Percentiles rank a stretch among this genome's conserved stretches.
Evolutionary conservation across 2,113 vertebrate genomes (phyloP).

Genomic region (Leptodactylus fuscus): DNA sequence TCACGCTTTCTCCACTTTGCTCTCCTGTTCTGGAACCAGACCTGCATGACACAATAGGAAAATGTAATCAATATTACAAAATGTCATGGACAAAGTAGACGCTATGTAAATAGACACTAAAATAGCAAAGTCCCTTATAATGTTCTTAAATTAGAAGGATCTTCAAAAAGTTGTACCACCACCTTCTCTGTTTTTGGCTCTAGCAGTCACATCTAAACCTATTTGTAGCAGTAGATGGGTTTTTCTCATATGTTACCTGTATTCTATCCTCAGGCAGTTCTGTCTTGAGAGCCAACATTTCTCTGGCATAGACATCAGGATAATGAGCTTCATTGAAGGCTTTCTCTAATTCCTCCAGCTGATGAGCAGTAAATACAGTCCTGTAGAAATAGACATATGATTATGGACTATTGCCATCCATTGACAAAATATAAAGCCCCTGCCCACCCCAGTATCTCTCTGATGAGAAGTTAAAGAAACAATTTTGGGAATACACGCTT

Average conservation of each 20-base stretch:
- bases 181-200: neutral
- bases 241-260: slow-evolving; percentile 77
- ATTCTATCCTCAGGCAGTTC: slow-evolving; percentile 94
- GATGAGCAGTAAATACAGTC: slow-evolving; percentile 93
- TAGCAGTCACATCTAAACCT: neutral
- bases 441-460: neutral
- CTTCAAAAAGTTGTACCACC: neutral
- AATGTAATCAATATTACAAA: neutral
- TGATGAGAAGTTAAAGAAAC: no score
- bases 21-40: slow-evolving; percentile 97
- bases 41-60: slow-evolving; percentile 70
- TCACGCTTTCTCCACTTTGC: slow-evolving; percentile 96
- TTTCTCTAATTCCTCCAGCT: slow-evolving; percentile 95
- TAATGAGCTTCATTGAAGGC: slow-evolving; percentile 96
- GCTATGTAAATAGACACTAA: neutral
- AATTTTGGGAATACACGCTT: no score
- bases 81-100: neutral
- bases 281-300: slow-evolving; percentile 94
- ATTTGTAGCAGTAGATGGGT: neutral
- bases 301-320: slow-evolving; percentile 91
- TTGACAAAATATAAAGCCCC: neutral
- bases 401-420: neutral
- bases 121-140: neutral
- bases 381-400: slow-evolving; percentile 68
- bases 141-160: neutral